Base-by-base conservation (phyloP, 2,888 invertebrate genomes). In the Parascotia fuliginaria region DNA sequence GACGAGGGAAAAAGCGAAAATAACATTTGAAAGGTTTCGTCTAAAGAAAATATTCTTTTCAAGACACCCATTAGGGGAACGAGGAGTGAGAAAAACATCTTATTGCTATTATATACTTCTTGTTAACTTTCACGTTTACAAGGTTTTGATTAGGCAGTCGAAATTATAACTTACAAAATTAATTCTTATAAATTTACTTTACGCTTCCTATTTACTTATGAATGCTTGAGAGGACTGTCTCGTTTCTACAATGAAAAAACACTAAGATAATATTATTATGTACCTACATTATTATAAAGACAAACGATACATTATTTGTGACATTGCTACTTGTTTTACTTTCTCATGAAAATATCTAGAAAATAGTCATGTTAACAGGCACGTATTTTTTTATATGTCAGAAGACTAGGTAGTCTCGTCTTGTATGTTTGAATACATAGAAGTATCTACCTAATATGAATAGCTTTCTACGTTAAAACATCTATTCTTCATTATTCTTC, bases 1-100 rank as follows among this genome's bases (percentile, higher is more conserved):
- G 65, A 54, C 68, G 64, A 62, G 67, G 64, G 66, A 61, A 54
- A 65, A 68, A 70, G 60, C 65, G 72, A 73, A 79, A 82, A 79
- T 73, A 74, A 71, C 72, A 58, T 74, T 77, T 67, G 60, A 71
- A 74, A 73, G 55, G 55, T 65, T 55, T 54, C 63, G 50, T 68
- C 65, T 64, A 49, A 60, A 70, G 65, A 70, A 77, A 79, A 78
- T 73, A 71, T 74, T 65, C 72, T 75, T 69, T 79, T 76, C 72
- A 71, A 70, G 63, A 67, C 49, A 64, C 57, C 70, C 70, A 76
- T 77, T 75, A 74, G 58, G 50, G 60, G 56, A 64, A 70, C 62
- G 69, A 57, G 53, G 56, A 67, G 57, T 57, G 70, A 60, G 63
- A 68, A 70, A 75, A 77, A 79, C 68, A 63, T 66, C 63, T 70